These are phyloP conservation scores for Acleris sparsana DNA, from an alignment of 2,888 invertebrate species.

Conservation along the genomic window DNA sequence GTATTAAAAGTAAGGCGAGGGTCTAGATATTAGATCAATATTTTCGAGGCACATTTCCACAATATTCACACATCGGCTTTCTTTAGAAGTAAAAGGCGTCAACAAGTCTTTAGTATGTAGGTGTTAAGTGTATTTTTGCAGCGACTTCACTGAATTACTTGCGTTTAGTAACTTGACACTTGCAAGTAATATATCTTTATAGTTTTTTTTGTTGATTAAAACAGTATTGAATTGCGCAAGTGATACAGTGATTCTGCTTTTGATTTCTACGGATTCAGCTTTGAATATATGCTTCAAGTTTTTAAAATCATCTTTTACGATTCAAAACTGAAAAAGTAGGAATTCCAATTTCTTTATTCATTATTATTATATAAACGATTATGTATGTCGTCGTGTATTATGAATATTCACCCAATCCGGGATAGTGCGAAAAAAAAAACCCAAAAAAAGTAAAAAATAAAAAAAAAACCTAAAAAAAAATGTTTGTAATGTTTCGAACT, in stretches of 20 bases:
- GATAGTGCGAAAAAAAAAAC: constrained; percentile 64
- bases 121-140: constrained; percentile 47
- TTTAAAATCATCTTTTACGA: constrained; percentile 37
- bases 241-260: constrained; percentile 40
- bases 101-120: constrained; percentile 55
- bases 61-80: constrained; percentile 41
- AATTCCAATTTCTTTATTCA: constrained; percentile 54
- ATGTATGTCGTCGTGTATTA: constrained; percentile 75
- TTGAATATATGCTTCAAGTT: constrained; percentile 51
- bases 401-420: constrained; percentile 70
- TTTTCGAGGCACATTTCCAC: constrained; percentile 40
- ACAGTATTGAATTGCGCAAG: constrained; percentile 42
- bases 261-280: constrained; percentile 67
- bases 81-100: constrained; percentile 45
- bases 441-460: constrained; percentile 48
- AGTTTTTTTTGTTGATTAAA: background rate
- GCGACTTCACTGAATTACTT: constrained; percentile 32
- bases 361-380: constrained; percentile 58
- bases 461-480: constrained; percentile 44
- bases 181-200: constrained; percentile 4
- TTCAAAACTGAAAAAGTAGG: constrained; percentile 64
- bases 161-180: background rate
- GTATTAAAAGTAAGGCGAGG: background rate
- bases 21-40: constrained; percentile 10
- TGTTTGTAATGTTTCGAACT: constrained; percentile 62